Conservation (phyloP, 1,140 invertebrate genomes). For the Caenorhabditis briggsae region DNA sequence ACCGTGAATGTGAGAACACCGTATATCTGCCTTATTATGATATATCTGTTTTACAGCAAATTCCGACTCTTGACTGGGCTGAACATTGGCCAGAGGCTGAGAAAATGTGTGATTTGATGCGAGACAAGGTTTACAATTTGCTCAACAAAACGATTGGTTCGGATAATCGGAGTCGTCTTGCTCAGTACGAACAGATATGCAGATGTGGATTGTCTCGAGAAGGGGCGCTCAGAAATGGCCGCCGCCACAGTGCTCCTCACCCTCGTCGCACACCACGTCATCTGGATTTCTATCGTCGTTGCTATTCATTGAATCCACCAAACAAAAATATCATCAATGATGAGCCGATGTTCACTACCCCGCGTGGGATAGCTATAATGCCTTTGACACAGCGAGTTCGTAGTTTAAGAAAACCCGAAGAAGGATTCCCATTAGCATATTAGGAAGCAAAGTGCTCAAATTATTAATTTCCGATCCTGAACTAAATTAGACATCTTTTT, state of each 20-base stretch:
- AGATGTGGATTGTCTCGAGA: neutral
- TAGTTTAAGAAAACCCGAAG: neutral
- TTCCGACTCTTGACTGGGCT: neutral
- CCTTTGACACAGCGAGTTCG: constrained; percentile 6
- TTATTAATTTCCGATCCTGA: no score
- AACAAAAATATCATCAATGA: neutral
- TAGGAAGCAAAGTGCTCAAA: neutral
- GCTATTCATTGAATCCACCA: neutral
- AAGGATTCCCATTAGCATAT: constrained; percentile 8
- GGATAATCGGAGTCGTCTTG: neutral
- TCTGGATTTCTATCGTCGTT: neutral
- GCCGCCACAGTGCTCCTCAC: neutral
- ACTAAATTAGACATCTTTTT: neutral
- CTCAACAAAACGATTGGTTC: neutral
- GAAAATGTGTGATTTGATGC: constrained; percentile 26
- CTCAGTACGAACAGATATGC: neutral
- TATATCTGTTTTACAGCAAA: neutral
- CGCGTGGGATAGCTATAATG: neutral
- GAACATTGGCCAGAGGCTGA: neutral
- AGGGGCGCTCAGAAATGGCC: neutral
- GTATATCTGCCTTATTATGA: neutral
- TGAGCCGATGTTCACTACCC: constrained; percentile 12
- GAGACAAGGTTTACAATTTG: constrained; percentile 36
- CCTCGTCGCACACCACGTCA: neutral
- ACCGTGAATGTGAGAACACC: neutral